These are phyloP conservation scores for Papilio gigon DNA, from an alignment of 2,888 invertebrate genomes.

Conservation along the genomic window DNA sequence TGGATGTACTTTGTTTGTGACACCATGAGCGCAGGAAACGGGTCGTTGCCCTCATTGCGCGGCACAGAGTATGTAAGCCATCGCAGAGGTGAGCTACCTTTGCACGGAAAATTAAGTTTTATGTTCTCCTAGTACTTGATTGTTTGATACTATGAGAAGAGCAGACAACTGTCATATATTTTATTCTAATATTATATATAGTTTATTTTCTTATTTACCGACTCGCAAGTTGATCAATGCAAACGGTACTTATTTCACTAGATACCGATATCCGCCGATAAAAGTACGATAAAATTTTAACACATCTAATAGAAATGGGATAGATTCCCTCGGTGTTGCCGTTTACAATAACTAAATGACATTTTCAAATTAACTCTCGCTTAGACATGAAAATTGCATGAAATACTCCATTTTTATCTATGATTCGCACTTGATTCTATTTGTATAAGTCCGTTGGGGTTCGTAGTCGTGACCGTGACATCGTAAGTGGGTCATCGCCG, in stretches of 20 bases:
- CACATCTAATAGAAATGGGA: too few relatives aligned
- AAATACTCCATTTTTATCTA: too few relatives aligned
- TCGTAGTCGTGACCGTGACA: not conserved
- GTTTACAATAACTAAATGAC: too few relatives aligned
- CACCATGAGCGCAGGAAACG: conserved; percentile 16
- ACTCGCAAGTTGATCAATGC: not conserved
- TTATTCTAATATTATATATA: not conserved
- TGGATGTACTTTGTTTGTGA: not conserved
- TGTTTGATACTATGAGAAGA: not conserved
- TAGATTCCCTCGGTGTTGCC: too few relatives aligned
- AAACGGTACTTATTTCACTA: too few relatives aligned
- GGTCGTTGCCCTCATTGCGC: conserved; percentile 24
- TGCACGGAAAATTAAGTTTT: conserved; percentile 15
- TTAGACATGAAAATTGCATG: too few relatives aligned
- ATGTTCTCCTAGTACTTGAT: not conserved
- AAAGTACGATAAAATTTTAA: too few relatives aligned
- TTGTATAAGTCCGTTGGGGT: too few relatives aligned
- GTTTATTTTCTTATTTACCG: not conserved
- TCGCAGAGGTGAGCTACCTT: not conserved
- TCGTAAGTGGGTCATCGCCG: not conserved
- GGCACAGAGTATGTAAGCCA: conserved; percentile 2
- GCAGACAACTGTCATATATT: not conserved
- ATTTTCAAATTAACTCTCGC: too few relatives aligned
- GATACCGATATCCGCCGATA: too few relatives aligned
- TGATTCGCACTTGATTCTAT: too few relatives aligned